Conservation (phyloP, 1,140 invertebrate genomes). For the Cydia fagiglandana region DNA sequence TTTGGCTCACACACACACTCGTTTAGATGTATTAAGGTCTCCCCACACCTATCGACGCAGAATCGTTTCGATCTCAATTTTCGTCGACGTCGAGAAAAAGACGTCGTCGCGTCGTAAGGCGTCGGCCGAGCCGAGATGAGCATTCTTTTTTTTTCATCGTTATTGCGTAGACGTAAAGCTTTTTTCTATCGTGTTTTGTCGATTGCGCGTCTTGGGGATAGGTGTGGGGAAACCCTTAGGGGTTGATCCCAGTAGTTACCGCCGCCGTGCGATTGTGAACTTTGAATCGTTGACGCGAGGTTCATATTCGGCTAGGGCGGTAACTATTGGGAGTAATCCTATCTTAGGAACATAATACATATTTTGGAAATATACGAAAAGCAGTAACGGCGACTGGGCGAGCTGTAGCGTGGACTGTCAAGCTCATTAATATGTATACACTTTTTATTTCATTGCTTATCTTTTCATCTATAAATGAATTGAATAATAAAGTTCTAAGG, state of each 20-base stretch:
- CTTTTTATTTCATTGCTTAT: not conserved
- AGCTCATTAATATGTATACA: conserved; percentile 5
- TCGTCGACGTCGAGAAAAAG: no score
- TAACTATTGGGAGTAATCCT: conserved; percentile 16
- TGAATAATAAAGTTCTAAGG: not conserved
- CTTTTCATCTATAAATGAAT: not conserved
- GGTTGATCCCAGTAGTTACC: not conserved
- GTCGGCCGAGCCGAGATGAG: no score
- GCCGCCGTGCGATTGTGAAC: not conserved
- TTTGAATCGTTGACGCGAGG: not conserved
- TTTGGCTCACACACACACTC: conserved; percentile 33
- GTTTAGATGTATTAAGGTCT: conserved; percentile 11
- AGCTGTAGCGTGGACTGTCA: not conserved
- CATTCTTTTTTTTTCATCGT: no score
- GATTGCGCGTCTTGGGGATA: no score
- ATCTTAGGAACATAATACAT: conserved; percentile 39
- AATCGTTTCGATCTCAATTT: not conserved
- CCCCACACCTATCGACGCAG: not conserved
- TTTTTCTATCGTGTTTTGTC: no score
- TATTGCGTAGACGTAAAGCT: no score
- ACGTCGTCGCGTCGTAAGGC: no score
- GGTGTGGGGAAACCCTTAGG: no score
- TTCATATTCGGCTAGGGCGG: not conserved
- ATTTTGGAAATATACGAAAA: conserved; percentile 12
- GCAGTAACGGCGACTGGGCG: conserved; percentile 7